Evolutionary conservation across 2,888 invertebrate species (phyloP), one percentile per base, ranked within the genome.

Genomic region (Chirona hameri): DNA sequence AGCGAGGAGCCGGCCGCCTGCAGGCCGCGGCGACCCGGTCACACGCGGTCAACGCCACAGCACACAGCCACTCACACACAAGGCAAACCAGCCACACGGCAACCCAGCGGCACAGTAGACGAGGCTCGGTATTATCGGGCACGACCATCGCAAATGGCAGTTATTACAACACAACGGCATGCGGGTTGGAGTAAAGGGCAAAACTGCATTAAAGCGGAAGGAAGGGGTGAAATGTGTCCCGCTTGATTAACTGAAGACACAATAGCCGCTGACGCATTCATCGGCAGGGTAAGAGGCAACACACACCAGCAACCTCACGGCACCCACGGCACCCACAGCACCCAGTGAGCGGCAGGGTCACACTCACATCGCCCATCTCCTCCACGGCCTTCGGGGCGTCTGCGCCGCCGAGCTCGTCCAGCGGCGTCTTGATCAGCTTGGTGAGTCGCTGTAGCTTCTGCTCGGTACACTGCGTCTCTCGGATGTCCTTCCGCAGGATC

Each of bases 381-480:
- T 76, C 76, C 27, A 76, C 76, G 24, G 76, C 76, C 39, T 46
- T 39, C 9, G 76, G 76, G 4, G 85, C 85, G 48, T 88, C 85
- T 5, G 84, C 85, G 52, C 84, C 95, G 83, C 95, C 95, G 52
- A 95, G 90, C 88, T 95, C 95, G 83, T 94, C 94, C 83, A 96
- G 89, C n/a, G 95, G 95, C 80, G 92, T 91, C 86, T 93, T 92
- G 85, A 95, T 95, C 88, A 96, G 91, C 79, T 82, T 81, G 80
- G 82, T 83, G 46, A 84, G 85, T 65, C 84, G 83, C 82, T 84
- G 83, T n/a, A 85, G 82, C 84, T 84, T 84, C 29, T 84, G 83
- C 83, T 97, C 95, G 85, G 93, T 92, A 86, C 96, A 95, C 85
- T 93, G 92, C 83, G 95, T 89, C 87, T 96, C 94, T 86, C 93